Base-by-base conservation (phyloP, 37 sponge, comb jelly and placozoan species). In the Theonella swinhoei region DNA sequence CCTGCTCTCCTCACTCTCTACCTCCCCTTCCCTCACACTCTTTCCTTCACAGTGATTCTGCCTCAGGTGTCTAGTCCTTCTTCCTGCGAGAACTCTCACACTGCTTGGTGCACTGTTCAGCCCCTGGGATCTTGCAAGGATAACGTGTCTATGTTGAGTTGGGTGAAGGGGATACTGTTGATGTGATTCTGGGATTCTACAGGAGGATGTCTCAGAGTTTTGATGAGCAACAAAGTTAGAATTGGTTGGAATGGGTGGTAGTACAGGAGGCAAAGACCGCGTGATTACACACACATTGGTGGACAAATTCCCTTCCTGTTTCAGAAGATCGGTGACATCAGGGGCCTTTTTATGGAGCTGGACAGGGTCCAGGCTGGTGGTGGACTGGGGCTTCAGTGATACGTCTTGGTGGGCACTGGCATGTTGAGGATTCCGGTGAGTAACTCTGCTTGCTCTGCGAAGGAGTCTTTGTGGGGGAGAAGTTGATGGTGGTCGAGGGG, bases 71-170 rank as follows among this genome's bases (percentile, higher is more conserved):
- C 60, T 59, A 25, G 7, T n/a, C 62, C 60, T 59, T 11, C 34
- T 4, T 8, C 32, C 64, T 11, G 43, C 1, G 43, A 77, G 7
- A 24, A 77, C 59, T 19, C 62, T 22, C 41, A 77, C 23, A 1
- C 41, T 77, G 71, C 70, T 69, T 22, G 85, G 85, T 17, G 78
- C 61, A 70, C 79, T 85, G 71, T 79, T 70, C 61, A 77, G 72
- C 23, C 77, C 84, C 25, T 77, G 85, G 38, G 78, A 58, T 62
- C 78, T 59, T 39, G 78, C 62, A 24, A 70, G 70, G 62, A 85
- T 47, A 33, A 70, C 31, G 34, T 68, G 81, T 39, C 81, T 42
- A 58, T 80, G 81, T 25, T 42, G 29, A 0, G 3, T 65, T 38
- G 37, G 65, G n/a, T 24, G 78, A 33, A 34, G 32, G 3, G 63